These are phyloP conservation scores for Scrobipalpa costella DNA, from an alignment of 2,888 invertebrate species.

Conservation along the genomic window DNA sequence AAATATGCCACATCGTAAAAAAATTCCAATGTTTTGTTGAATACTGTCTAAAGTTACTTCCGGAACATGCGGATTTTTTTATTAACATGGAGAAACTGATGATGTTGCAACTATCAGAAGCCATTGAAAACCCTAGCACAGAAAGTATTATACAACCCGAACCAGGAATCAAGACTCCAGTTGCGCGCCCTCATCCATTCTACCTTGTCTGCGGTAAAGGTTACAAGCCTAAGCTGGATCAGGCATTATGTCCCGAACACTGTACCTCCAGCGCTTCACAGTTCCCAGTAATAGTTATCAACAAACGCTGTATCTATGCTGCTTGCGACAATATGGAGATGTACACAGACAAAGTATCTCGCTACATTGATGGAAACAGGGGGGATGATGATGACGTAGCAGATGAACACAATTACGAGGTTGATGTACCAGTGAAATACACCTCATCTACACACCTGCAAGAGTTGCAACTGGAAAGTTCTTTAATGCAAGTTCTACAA, in stretches of 20 bases:
- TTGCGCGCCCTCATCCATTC: conserved; percentile 60
- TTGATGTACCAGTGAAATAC: conserved; percentile 54
- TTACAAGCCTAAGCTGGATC: conserved; percentile 52
- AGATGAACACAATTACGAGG: conserved; percentile 55
- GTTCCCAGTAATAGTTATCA: conserved; percentile 64
- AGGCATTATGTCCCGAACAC: conserved; percentile 58
- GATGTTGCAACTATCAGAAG: conserved; percentile 63
- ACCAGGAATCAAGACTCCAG: conserved; percentile 46
- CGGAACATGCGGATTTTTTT: conserved; percentile 71
- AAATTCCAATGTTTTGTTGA: conserved; percentile 65
- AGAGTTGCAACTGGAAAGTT: conserved; percentile 62
- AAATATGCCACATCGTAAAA: conserved; percentile 67
- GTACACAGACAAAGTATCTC: conserved; percentile 57
- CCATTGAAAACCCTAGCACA: conserved; percentile 52
- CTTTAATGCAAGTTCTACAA: conserved; percentile 63
- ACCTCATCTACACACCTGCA: conserved; percentile 48
- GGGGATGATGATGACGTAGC: conserved; percentile 52
- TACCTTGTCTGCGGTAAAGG: conserved; percentile 63
- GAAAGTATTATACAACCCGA: conserved; percentile 60
- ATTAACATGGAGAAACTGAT: conserved; percentile 70
- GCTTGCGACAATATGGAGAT: conserved; percentile 66
- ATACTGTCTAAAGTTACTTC: conserved; percentile 62
- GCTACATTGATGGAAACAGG: conserved; percentile 51
- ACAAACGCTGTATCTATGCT: conserved; percentile 64
- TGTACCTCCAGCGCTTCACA: conserved; percentile 60